Evolutionary conservation across 64 coral and sea anemone genomes (phyloP), one percentile per base, ranked within the genome.

Genomic region (Acropora tenuis): DNA sequence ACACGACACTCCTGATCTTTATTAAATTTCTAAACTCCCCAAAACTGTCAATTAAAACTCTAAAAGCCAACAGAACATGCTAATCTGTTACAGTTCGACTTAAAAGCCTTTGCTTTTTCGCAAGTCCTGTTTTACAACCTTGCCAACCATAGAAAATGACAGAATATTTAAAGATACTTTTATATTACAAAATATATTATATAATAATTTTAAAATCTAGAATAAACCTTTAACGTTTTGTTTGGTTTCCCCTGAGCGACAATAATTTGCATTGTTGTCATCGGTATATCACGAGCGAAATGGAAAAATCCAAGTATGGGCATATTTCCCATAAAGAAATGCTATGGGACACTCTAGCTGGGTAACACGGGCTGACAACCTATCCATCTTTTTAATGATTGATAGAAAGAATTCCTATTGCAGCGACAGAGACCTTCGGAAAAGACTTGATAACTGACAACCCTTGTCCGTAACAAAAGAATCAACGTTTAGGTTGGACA

Each of bases 131-230:
- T 9, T 18, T n/a, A 2, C 52, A 10, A n/a, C 60, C 17, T 43
- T 2, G 5, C 17, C 15, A 45, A 47, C 2, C 17, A 20, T 66
- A 85, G 40, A 48, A n/a, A 52, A 13, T 8, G 68, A 72, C n/a
- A 85, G 48, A 85, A 17, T 69, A 85, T 68, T 85, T 85, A 71
- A 20, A 12, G 43, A 85, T 49, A 85, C 30, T 30, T 30, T 71
- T 85, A 85, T 85, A 85, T 85, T 85, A 71, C 61, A 85, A 85
- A 85, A 85, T 85, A 85, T 85, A 85, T 85, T 85, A 85, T 72
- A 72, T 50, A 8, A 69, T 85, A 85, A 43, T 85, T 71, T 78
- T 85, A 43, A 40, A 2, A 17, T 85, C 82, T 72, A 85, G 63
- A 85, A 85, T 85, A 85, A 85, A 41, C 40, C 44, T 85, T 50